These are phyloP conservation scores for Cantharis nigra DNA, from an alignment of 2,888 invertebrate genomes.

Conservation along the genomic window DNA sequence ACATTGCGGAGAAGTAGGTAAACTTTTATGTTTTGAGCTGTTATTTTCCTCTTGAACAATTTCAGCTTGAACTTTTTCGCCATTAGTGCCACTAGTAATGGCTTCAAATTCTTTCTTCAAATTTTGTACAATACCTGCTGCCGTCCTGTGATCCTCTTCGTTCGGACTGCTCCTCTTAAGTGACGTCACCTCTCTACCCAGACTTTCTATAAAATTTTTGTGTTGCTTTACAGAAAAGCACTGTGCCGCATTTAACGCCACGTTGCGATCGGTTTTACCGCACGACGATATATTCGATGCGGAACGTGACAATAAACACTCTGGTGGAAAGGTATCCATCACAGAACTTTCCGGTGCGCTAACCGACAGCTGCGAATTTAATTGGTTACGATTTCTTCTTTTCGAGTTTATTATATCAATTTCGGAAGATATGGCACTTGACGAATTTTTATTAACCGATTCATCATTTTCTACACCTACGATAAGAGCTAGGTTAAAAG, in stretches of 20 bases:
- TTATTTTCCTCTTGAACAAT: conserved; percentile 37
- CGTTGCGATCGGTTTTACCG: conserved; percentile 17
- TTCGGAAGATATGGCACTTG: conserved; percentile 66
- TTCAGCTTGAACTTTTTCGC: conserved; percentile 17
- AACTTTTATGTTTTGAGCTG: conserved; percentile 56
- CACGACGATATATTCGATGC: conserved; percentile 48
- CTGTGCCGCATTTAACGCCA: conserved; percentile 56
- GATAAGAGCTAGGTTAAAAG: conserved; percentile 43
- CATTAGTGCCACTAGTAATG: conserved; percentile 56
- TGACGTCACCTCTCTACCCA: conserved; percentile 51
- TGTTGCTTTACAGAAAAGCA: conserved; percentile 61
- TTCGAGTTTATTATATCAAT: conserved; percentile 56
- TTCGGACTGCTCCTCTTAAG: conserved; percentile 47
- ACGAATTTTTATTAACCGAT: conserved; percentile 38
- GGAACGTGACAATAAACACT: conserved; percentile 49
- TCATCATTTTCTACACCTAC: conserved; percentile 35
- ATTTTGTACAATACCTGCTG: conserved; percentile 81
- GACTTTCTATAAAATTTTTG: conserved; percentile 58
- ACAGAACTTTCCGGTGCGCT: conserved; percentile 67
- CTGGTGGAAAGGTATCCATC: conserved; percentile 48
- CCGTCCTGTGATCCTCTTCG: conserved; percentile 49
- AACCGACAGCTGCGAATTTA: conserved; percentile 59
- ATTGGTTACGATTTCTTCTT: conserved; percentile 12
- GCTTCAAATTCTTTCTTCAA: conserved; percentile 90
- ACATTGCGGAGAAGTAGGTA: conserved; percentile 69